Percentiles rank a stretch among this genome's conserved stretches.
Evolutionary conservation across 1,140 invertebrate species (phyloP).

Genomic region (Drusus annulatus): DNA sequence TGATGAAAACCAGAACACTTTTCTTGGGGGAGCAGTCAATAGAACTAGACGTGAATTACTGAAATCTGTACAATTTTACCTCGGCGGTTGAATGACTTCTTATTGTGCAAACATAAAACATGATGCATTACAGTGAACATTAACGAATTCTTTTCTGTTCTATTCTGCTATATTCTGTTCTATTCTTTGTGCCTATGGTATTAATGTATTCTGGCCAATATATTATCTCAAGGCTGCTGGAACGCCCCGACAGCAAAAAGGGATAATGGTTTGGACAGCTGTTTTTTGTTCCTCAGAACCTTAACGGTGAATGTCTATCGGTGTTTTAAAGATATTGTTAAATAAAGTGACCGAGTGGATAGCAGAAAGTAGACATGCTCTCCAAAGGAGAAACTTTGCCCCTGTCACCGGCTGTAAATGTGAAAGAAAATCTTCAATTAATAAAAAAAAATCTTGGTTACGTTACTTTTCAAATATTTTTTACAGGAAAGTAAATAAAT

Average conservation of each 20-base stretch:
- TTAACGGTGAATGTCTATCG: conserved; percentile 2
- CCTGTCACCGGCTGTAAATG: no score
- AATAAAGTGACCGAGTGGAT: neutral
- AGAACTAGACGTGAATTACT: no score
- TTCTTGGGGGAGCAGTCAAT: no score
- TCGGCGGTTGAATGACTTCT: no score
- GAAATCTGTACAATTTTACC: no score
- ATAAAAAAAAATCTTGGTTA: no score
- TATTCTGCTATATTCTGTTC: neutral
- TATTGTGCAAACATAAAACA: neutral
- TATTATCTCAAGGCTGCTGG: neutral
- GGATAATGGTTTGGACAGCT: neutral
- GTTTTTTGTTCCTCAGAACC: neutral
- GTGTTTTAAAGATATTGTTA: conserved; percentile 11
- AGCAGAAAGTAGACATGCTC: no score
- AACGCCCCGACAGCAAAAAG: neutral
- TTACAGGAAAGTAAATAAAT: no score
- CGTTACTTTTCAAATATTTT: no score
- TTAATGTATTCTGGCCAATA: neutral
- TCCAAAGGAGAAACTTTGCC: no score
- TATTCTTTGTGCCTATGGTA: conserved; percentile 5
- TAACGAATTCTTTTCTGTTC: neutral
- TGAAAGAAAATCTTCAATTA: no score
- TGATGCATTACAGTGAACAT: neutral
- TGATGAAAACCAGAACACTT: no score